Conservation (phyloP, 2,888 invertebrate genomes). For the Alitta virens region DNA sequence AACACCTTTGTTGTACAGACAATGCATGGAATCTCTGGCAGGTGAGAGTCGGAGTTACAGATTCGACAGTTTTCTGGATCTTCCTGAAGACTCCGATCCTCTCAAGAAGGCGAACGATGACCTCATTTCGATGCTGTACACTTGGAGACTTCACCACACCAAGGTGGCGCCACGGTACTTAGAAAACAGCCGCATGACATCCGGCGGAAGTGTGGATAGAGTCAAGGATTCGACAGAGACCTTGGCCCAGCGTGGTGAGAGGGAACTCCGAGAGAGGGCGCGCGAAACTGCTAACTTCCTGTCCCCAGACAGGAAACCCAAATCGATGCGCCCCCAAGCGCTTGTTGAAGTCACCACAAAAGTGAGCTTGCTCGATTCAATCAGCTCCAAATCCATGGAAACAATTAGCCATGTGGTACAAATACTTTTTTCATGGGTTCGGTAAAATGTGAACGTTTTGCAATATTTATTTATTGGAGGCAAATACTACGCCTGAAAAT, state of each 20-base stretch:
- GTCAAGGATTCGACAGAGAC: not conserved
- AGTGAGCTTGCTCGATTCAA: no score
- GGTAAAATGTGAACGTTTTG: no score
- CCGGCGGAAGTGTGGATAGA: conserved; percentile 6
- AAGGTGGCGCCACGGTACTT: conserved; percentile 5
- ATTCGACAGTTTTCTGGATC: conserved; percentile 6
- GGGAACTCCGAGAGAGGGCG: conserved; percentile 7
- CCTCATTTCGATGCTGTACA: conserved; percentile 6
- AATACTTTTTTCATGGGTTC: no score
- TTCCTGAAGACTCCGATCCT: not conserved
- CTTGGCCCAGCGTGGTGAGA: conserved; percentile 1
- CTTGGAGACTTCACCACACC: conserved; percentile 6
- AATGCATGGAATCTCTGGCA: conserved; percentile 1
- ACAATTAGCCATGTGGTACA: no score
- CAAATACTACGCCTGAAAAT: no score
- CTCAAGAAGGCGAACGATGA: conserved; percentile 5
- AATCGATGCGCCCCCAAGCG: no score
- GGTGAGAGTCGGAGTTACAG: not conserved
- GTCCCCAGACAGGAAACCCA: not conserved
- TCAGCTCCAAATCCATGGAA: no score
- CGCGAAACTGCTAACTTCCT: conserved; percentile 2
- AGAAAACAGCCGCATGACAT: conserved; percentile 1
- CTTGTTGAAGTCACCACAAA: no score
- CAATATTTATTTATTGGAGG: no score
- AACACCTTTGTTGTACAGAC: conserved; percentile 1